Conservation (phyloP, 2,888 invertebrate species). For the Deilephila porcellus region DNA sequence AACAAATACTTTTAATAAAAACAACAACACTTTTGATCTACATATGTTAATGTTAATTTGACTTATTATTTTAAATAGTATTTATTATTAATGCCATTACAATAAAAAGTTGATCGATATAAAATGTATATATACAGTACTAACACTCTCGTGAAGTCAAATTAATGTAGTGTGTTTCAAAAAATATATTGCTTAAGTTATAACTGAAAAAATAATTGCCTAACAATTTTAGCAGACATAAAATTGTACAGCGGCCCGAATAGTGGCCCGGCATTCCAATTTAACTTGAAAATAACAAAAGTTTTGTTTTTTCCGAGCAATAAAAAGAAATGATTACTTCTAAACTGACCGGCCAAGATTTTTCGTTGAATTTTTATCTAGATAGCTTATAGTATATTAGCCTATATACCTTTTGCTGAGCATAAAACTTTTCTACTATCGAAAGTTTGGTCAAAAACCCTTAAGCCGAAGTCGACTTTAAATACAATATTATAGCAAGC, state of each 20-base stretch:
- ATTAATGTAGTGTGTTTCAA: not conserved
- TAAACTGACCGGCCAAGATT: constrained; percentile 7
- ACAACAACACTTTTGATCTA: no score
- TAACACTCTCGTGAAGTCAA: no score
- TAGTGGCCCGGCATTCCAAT: constrained; percentile 10
- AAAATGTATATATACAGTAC: no score
- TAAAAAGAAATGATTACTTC: constrained; percentile 60
- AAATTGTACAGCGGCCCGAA: not conserved
- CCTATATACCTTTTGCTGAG: no score
- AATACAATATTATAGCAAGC: not conserved
- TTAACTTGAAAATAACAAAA: constrained; percentile 45
- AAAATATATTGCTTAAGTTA: constrained; percentile 3
- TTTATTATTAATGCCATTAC: no score
- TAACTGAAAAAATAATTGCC: constrained; percentile 10
- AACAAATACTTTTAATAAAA: no score
- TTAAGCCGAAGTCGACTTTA: no score
- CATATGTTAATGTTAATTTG: no score
- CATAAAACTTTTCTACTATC: no score
- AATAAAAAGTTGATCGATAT: no score
- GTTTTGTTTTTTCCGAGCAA: constrained; percentile 64
- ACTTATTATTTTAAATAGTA: no score
- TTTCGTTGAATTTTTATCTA: not conserved
- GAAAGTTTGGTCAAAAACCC: no score
- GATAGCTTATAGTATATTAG: not conserved
- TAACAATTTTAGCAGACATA: not conserved